Evolutionary conservation across 2,113 vertebrate genomes (phyloP), one percentile per base, ranked within the genome.

Genomic region (Oreamnos americanus): DNA sequence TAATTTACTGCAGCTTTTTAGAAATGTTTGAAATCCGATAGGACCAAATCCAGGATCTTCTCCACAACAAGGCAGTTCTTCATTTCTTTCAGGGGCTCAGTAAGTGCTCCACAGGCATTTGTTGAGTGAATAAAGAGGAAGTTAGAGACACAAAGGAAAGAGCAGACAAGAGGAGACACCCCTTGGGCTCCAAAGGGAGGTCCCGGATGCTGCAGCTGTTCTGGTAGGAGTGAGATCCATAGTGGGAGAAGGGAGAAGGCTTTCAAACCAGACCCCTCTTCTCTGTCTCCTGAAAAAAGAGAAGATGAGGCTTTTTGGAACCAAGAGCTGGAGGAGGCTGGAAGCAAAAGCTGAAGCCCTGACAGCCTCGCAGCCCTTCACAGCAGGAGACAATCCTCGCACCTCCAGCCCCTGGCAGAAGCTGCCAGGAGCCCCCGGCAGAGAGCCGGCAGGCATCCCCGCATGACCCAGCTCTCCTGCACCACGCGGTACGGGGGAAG

Each of bases 271-370:
- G 78, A 89, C 28, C 7, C 47, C 64, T 57, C 11, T n/a, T 67
- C 87, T 98, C 74, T 87, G 51, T 53, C 49, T 90, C 76, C 60
- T 62, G 1, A 53, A 9, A 64, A 94, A 74, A 76, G 36, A 87
- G 36, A 88, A 94, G 45, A 55, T 55, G 64, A 64, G 83, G 30
- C n/a, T 97, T 97, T 67, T 96, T 79, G 87, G 94, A 95, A 91
- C n/a, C 55, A 43, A 76, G 74, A 57, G 64, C 62, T 87, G 79
- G 57, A 88, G 53, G 39, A 93, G 74, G 17, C 64, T 60, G 60
- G 93, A 95, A 92, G 89, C 67, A 81, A 62, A 87, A 43, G 64
- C 47, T 39, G 71, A 87, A 60, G 33, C 62, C 67, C 36, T 78
- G 71, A 81, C 91, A 90, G 58, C 71, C 96, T 57, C 53, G 13